Base-by-base conservation (phyloP, 2,797 vertebrate genomes). In the Sylvilagus floridanus region DNA sequence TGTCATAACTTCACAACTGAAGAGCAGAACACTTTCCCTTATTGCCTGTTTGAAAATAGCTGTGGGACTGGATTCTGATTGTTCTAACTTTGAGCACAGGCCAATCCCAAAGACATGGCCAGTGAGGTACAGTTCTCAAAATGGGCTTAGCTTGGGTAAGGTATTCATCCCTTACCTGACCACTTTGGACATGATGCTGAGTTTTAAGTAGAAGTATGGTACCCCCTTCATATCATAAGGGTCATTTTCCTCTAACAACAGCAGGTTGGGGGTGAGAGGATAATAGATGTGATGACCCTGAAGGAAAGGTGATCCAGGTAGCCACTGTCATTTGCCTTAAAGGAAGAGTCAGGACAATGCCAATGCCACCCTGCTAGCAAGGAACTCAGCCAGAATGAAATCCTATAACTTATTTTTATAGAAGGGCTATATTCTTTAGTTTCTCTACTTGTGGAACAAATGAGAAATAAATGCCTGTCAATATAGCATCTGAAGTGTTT, bases 391-490 rank as follows among this genome's bases (percentile, higher is more conserved):
- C 75, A 76, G 60, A 86, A 81, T 79, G 42, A 32, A 93, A 60
- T 42, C 11, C 24, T 71, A 10, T 13, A 12, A 28, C 11, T 13
- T 13, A 54, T 77, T 66, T 52, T 84, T 9, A 1, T 54, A 88
- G 17, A 82, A 76, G 60, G 10, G 2, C n/a, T 65, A 42, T 65
- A 84, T 16, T 88, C 50, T 75, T 79, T 17, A 54, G 13, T 78
- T 91, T 76, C n/a, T 52, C 83, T 92, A 90, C 11, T 32, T n/a
- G 19, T 81, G 63, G 7, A 63, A 26, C 42, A 78, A 87, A 72
- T 32, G 30, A 24, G 54, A 90, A 92, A 63, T 73, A 85, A 88
- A 85, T 68, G 19, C 10, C 66, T 79, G 24, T 52, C 79, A 88
- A 3, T 32, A 47, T 2, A 66, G 11, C 30, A 28, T 21, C 66